Evolutionary conservation across 2,888 invertebrate genomes (phyloP), one percentile per base, ranked within the genome.

Genomic region (Cephus sareptanus): DNA sequence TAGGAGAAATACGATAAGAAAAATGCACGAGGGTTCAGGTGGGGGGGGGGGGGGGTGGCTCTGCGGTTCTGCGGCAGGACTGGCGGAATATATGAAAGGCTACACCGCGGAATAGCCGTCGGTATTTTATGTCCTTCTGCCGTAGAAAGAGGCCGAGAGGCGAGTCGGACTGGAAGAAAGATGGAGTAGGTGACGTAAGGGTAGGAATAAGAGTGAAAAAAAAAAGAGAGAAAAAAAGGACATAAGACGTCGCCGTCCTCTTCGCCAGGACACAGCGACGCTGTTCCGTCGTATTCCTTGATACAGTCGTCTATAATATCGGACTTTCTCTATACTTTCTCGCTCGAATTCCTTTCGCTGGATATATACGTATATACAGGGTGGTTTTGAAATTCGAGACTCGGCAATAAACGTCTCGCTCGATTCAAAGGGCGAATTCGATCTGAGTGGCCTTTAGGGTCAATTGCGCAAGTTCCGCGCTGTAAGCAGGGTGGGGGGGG

Each of bases 1-100:
- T 75, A 76, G 74, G 74, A 79, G 80, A 82, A 85, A 84, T 82
- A 83, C 82, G 82, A 78, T 82, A 78, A 82, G 84, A 84, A 84
- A 83, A 85, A 85, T 84, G 79, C 78, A 74, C 79, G 77, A 77
- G 73, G 76, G 79, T 56, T 56, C n/a, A n/a, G n/a, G n/a, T n/a
- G n/a, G n/a, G n/a, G n/a, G 23, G 3, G 15, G 0, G 1, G 13
- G 4, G 15, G 33, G 74, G 40, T 73, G 35, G 40, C 31, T 34
- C 56, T 56, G 56, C 56, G 56, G 33, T n/a, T 73, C 74, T 33
- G 69, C 35, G 71, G 34, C 74, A 74, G 70, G 31, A 76, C 75
- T 37, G 37, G 68, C 34, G 56, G 34, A 73, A 77, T 79, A 75
- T 79, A 78, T 77, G 75, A 73, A 77, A 35, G 69, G 76, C 75